Base-by-base conservation (phyloP, 2,797 vertebrate species). In the Sebastes trivittatus region DNA sequence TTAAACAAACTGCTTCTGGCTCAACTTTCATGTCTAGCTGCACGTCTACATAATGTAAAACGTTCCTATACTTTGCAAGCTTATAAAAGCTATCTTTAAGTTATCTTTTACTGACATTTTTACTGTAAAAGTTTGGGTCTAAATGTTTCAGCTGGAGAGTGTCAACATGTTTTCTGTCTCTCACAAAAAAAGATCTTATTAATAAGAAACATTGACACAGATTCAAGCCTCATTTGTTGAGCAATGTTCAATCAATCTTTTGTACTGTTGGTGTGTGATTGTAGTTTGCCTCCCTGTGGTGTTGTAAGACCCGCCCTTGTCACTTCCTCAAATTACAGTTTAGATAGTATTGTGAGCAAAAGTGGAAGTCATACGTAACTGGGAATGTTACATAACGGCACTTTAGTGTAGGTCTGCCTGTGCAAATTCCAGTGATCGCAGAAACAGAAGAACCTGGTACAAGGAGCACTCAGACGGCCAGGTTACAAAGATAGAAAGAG, bases 371-470 rank as follows among this genome's bases (percentile, higher is more conserved):
- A 86, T 86, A 77, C 69, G 13, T 61, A 72, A 81, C 82, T 76
- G 77, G 70, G 60, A 70, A 86, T 52, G 87, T 94, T 95, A 93
- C 63, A 84, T 93, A 95, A 94, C 62, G 80, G 77, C 75, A 87
- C 75, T 84, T 89, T 65, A 55, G 66, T 78, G 80, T 72, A 82
- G 81, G 36, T 72, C 68, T 72, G 69, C 60, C 25, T 32, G 27
- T 73, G 60, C 34, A 76, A 81, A 56, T 86, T 80, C 34, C 73
- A 78, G 75, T 67, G 20, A 72, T 77, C 1, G 1, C 77, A 83
- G 71, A 83, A 66, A 29, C 71, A 81, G 69, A 62, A 80, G 67
- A 87, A 79, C 36, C 61, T 75, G 66, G 71, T 52, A 60, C 59
- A 77, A 65, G 59, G 76, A 65, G 77, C 84, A 86, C 89, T 92